Percentiles rank a stretch among this genome's conserved stretches.
Conservation (phyloP, 2,888 invertebrate species). For the Brassicogethes aeneus region DNA sequence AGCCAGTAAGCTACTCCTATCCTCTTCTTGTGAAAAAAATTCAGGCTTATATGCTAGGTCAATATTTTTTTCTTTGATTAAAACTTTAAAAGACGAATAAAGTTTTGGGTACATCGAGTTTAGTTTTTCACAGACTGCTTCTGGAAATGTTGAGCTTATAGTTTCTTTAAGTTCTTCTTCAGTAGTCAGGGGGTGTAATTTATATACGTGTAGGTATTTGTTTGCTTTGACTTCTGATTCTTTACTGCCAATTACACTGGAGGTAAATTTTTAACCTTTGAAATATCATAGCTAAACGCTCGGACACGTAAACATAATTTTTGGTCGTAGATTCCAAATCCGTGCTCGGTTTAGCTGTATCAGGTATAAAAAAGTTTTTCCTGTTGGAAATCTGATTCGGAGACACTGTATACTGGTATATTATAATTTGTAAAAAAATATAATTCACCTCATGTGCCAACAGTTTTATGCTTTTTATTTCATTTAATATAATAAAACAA, state of each 20-base stretch:
- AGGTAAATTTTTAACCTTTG: no score
- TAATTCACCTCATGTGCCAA: no score
- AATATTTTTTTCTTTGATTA: not conserved
- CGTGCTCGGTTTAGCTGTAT: no score
- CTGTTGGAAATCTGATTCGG: no score
- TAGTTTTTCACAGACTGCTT: not conserved
- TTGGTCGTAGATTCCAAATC: no score
- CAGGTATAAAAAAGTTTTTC: no score
- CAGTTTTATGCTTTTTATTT: no score
- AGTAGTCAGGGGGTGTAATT: not conserved
- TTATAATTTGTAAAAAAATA: no score
- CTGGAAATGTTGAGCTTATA: not conserved
- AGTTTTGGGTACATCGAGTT: not conserved
- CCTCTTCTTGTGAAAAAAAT: not conserved
- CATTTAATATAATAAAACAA: no score
- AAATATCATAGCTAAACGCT: no score
- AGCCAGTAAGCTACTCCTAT: not conserved
- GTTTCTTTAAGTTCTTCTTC: not conserved
- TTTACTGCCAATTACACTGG: not conserved
- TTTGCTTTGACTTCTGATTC: not conserved
- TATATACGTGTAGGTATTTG: not conserved
- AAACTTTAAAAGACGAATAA: not conserved
- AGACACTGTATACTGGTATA: no score
- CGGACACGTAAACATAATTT: no score
- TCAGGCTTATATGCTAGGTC: not conserved